Conservation (phyloP, 2,888 invertebrate genomes). For the Drosophila pseudotalamancana region DNA sequence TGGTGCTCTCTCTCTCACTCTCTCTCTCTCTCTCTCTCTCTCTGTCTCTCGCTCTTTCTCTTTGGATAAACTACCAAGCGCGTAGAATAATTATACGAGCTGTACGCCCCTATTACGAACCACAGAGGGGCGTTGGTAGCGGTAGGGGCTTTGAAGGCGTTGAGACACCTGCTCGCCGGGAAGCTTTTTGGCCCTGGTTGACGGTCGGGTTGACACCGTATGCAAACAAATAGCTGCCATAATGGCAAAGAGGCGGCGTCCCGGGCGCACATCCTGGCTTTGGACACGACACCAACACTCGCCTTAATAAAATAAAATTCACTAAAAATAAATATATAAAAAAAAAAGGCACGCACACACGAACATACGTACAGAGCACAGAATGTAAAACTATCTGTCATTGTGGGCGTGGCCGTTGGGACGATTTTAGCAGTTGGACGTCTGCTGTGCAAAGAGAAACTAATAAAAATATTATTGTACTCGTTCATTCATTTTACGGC, state of each 20-base stretch:
- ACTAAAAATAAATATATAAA: slow-evolving; percentile 9
- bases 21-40: neutral
- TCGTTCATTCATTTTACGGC: neutral
- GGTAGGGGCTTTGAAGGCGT: no score
- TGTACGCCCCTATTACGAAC: slow-evolving; percentile 54
- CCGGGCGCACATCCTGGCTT: slow-evolving; percentile 34
- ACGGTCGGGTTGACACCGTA: slow-evolving; percentile 21
- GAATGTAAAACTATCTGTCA: slow-evolving; percentile 54
- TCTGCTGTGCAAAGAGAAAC: slow-evolving; percentile 36
- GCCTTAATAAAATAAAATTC: slow-evolving; percentile 69
- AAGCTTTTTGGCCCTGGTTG: slow-evolving; percentile 1
- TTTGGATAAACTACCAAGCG: slow-evolving; percentile 66
- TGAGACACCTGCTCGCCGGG: no score
- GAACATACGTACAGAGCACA: neutral
- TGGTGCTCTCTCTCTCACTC: slow-evolving; percentile 42
- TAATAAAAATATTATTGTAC: slow-evolving; percentile 44
- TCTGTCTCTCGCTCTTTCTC: neutral
- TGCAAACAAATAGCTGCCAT: slow-evolving; percentile 74
- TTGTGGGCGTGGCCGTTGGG: slow-evolving; percentile 48
- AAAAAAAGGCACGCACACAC: neutral
- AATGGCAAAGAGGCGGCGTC: slow-evolving; percentile 52
- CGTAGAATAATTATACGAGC: slow-evolving; percentile 71
- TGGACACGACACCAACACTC: slow-evolving; percentile 19
- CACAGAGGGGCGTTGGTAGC: no score
- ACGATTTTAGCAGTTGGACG: slow-evolving; percentile 20